Base-by-base conservation (phyloP, 1,140 invertebrate species). In the Acromyrmex charruanus region DNA sequence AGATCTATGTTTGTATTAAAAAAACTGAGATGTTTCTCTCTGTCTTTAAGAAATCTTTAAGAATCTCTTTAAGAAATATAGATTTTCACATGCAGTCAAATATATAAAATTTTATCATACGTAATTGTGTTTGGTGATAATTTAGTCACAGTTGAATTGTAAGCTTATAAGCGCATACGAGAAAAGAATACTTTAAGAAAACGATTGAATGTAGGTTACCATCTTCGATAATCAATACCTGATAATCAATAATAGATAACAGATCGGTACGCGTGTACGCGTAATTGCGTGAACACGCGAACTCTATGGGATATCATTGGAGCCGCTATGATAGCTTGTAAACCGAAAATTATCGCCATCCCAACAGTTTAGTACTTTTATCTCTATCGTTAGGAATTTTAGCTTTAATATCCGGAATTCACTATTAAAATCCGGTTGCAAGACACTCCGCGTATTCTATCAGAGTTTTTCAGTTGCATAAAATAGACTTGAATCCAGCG, bases 221-320 rank as follows among this genome's bases (percentile, higher is more conserved):
- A 5, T 74, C n/a, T 35, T 74, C 53, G 10, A 74, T 74, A 74
- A 74, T 74, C 51, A 55, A 74, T 74, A 74, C 2, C 53, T 35
- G 71, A 74, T 74, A 74, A 74, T 14, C 28, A 74, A 58, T 74
- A 31, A 72, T 55, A 35, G 51, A 72, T 35, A 51, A 72, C 69
- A 55, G 69, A 74, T 74, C 28, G 18, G 12, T 58, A 16, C 71
- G 71, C 28, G 51, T 28, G 69, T 72, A 72, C 21, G 49, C 71
- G 71, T 74, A 74, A 55, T 72, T 55, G 28, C n/a, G 53, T 28
- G 53, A 35, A 53, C n/a, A n/a, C 28, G 53, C 68, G 68, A 25
- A 74, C 31, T 58, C 51, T 74, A 21, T 28, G 44, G 12, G 44
- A 31, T 72, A 53, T 18, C 49, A 12, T 72, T 28, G 51, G 39